Conservation (phyloP, 2,888 invertebrate species). For the Exocentrus adspersus region DNA sequence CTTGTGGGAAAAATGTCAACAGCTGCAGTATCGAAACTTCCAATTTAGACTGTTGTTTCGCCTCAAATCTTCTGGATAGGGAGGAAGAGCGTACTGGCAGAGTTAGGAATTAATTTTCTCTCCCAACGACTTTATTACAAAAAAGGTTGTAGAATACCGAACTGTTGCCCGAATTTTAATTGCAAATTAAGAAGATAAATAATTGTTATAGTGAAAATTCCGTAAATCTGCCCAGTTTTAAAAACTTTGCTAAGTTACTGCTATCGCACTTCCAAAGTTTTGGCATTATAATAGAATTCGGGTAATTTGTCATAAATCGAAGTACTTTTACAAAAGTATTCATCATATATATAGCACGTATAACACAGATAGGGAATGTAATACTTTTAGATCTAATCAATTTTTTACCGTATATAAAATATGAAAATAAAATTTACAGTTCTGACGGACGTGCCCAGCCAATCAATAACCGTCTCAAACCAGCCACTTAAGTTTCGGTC, state of each 20-base stretch:
- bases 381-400: no score
- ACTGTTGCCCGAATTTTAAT: constrained; percentile 43
- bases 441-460: constrained; percentile 60
- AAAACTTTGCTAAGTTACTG: not conserved
- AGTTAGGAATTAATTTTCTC: constrained; percentile 43
- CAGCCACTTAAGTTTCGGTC: constrained; percentile 48
- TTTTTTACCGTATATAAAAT: no score
- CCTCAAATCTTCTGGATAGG: constrained; percentile 45
- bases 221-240: constrained; percentile 25
- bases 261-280: not conserved
- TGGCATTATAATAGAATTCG: not conserved
- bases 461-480: constrained; percentile 60
- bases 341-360: no score
- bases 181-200: constrained; percentile 45
- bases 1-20: constrained; percentile 56
- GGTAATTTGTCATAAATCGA: no score
- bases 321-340: no score
- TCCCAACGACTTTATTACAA: constrained; percentile 47
- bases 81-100: constrained; percentile 36
- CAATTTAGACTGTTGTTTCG: constrained; percentile 51
- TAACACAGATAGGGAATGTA: no score
- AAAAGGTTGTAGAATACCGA: constrained; percentile 43
- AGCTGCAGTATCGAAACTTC: constrained; percentile 54
- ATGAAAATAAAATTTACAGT: constrained; percentile 56
- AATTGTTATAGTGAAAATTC: constrained; percentile 41